Evolutionary conservation across 2,797 vertebrate species (phyloP), one percentile per base, ranked within the genome.

Genomic region (Anniella stebbinsi): DNA sequence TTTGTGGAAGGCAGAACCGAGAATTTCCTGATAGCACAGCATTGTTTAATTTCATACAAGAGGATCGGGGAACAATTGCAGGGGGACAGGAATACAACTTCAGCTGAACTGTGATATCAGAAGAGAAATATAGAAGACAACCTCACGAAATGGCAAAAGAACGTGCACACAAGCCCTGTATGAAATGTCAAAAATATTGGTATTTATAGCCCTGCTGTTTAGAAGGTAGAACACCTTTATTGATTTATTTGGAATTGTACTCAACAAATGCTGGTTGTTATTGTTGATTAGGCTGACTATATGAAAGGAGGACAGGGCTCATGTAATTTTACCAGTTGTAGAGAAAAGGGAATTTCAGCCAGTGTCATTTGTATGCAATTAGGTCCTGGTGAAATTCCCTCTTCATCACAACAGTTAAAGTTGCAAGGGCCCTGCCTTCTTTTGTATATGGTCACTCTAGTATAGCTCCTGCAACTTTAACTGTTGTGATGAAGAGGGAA

Each of bases 11-110:
- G 77, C 89, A 86, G 77, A 66, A 63, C 15, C 13, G 25, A 63
- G 70, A 73, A 90, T 72, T n/a, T 86, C 38, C 84, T 86, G 77
- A 90, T 72, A 73, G 77, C 51, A 90, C 45, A 89, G 82, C 48
- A 78, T 89, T 89, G 78, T 85, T 89, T 86, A 63, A 81, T 80
- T 80, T 80, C 77, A 73, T 86, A 72, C 38, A 48, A 57, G 67
- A 63, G 21, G 66, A 9, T 17, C n/a, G 60, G 87, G 86, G 77
- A 80, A 51, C 7, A 10, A n/a, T 69, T 80, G 48, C 63, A 30
- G 63, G 17, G 69, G 75, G 75, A 77, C 75, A 25, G 30, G n/a
- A 80, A 51, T 23, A n/a, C 80, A 33, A 30, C n/a, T 80, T 67
- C 33, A 51, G 60, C 12, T 15, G 23, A 80, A 54, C n/a, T 87